Conservation (phyloP, 2,888 invertebrate genomes). For the Apodemia mormo region DNA sequence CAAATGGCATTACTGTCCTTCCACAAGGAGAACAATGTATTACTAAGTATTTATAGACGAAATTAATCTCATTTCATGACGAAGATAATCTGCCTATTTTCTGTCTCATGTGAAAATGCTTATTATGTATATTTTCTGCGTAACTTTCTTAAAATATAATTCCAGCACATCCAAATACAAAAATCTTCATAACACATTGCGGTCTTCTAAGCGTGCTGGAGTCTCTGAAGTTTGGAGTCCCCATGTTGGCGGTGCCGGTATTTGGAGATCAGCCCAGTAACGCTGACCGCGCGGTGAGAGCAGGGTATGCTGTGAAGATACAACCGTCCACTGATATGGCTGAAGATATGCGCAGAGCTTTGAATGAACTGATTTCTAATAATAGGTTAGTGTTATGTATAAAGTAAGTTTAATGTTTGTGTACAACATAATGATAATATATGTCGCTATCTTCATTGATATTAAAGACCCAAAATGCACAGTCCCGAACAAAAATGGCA, state of each 20-base stretch:
- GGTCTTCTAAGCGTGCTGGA: slow-evolving; percentile 49
- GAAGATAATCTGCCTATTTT: too few relatives aligned
- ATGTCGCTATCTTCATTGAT: too few relatives aligned
- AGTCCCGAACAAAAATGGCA: too few relatives aligned
- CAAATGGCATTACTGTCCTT: too few relatives aligned
- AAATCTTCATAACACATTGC: slow-evolving; percentile 51
- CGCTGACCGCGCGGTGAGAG: slow-evolving; percentile 44
- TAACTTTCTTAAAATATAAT: not conserved
- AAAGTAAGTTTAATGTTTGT: too few relatives aligned
- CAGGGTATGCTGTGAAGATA: slow-evolving; percentile 50
- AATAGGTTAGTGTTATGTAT: slow-evolving; percentile 43
- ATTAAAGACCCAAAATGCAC: too few relatives aligned
- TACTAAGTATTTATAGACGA: too few relatives aligned
- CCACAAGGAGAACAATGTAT: too few relatives aligned
- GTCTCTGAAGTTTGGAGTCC: slow-evolving; percentile 50
- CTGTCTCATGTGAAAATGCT: too few relatives aligned
- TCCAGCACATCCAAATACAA: slow-evolving; percentile 50
- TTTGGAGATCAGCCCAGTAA: slow-evolving; percentile 61
- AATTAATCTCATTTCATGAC: too few relatives aligned
- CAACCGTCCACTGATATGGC: slow-evolving; percentile 44
- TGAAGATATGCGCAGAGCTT: slow-evolving; percentile 41
- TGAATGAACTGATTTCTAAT: slow-evolving; percentile 48
- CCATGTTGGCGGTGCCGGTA: slow-evolving; percentile 55
- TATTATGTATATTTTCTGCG: too few relatives aligned
- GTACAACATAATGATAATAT: too few relatives aligned